phyloP scores from a whole-genome alignment of 1,140 invertebrate genomes.

The Pteromalus puparum region DNA sequence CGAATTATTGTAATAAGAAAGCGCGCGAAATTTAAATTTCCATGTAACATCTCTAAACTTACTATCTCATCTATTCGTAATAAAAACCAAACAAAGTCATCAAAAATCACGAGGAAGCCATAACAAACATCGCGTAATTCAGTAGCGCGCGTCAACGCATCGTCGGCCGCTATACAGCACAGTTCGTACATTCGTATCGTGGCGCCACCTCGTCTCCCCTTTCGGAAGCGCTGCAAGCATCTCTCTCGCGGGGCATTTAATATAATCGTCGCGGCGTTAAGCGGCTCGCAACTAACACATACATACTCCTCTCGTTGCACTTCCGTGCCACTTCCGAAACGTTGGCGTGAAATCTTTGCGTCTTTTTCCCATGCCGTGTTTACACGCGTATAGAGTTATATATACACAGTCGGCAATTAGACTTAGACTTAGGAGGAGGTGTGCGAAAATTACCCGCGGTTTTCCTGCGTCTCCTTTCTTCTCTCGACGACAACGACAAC shows the following conservation, averaged over 20 bases:
- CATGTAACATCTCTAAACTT: no score
- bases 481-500: neutral
- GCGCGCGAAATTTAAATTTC: no score
- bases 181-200: slow-evolving; percentile 40
- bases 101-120: neutral
- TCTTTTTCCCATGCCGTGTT: neutral
- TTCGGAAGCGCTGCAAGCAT: neutral
- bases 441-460: slow-evolving; percentile 30
- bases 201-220: slow-evolving; percentile 63
- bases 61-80: no score
- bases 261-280: slow-evolving; percentile 45
- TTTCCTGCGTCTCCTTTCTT: slow-evolving; percentile 47
- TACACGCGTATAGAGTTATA: neutral
- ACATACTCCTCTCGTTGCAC: neutral
- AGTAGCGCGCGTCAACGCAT: slow-evolving; percentile 66
- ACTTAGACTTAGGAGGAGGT: no score
- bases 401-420: slow-evolving; percentile 25
- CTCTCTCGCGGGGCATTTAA: slow-evolving; percentile 12
- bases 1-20: no score
- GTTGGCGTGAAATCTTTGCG: slow-evolving; percentile 27
- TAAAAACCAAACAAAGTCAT: no score
- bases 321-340: slow-evolving; percentile 58
- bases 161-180: slow-evolving; percentile 55
- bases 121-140: slow-evolving; percentile 35
- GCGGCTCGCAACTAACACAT: neutral